Evolutionary conservation across 2,888 invertebrate genomes (phyloP), one percentile per base, ranked within the genome.

Genomic region (Platycheirus albimanus): DNA sequence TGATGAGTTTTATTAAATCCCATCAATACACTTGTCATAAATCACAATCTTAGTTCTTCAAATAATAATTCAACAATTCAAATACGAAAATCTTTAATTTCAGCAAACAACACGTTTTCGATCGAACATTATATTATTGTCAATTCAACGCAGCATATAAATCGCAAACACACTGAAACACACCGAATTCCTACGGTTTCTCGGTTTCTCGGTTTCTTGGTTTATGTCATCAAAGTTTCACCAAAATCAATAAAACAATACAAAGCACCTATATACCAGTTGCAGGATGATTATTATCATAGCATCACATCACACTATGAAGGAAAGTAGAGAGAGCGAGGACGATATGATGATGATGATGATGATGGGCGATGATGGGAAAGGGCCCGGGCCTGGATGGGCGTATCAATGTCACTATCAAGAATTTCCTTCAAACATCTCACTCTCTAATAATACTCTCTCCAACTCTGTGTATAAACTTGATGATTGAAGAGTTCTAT

Each of bases 151-250:
- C 15, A 58, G 19, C 17, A 15, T 17, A 56, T 41, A 30, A 45
- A 45, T 24, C 61, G 2, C 28, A 61, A 24, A 45, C n/a, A 28
- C n/a, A n/a, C n/a, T n/a, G n/a, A n/a, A n/a, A n/a, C n/a, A n/a
- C n/a, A n/a, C n/a, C n/a, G 6, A n/a, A 61, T 61, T 45, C 19
- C 61, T 41, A 41, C 20, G 38, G 24, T 33, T 61, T 45, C 43
- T 45, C 30, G 1, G n/a, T n/a, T n/a, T n/a, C n/a, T n/a, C n/a
- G n/a, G n/a, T n/a, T n/a, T n/a, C n/a, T n/a, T n/a, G n/a, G 41
- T 45, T 61, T 43, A 30, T 58, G 61, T 45, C 28, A 19, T 61
- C 45, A 61, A 61, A 61, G 30, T 45, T 61, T 61, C 17, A 33
- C 28, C 45, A 43, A 30, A 61, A 45, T 45, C 61, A 61, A 61